phyloP scores from a whole-genome alignment of 2,113 vertebrate species.

The Lanius ludovicianus region DNA sequence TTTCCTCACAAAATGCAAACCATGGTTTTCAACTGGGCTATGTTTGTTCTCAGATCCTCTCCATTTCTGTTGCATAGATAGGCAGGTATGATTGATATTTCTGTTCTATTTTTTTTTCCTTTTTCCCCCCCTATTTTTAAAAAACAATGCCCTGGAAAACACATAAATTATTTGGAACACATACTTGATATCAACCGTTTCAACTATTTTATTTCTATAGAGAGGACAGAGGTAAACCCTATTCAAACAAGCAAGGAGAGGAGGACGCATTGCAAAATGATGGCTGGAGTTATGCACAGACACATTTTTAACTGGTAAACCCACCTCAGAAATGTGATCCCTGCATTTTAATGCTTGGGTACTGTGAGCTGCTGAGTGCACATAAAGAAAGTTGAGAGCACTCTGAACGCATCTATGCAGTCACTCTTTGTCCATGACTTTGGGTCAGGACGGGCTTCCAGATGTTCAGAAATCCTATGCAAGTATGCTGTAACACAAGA shows the following conservation, averaged over 20 bases:
- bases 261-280: background rate
- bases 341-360: background rate
- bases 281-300: background rate
- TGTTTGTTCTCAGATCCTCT: background rate
- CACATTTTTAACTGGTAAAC: background rate
- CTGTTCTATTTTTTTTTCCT: background rate
- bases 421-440: background rate
- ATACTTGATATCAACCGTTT: constrained; percentile 8
- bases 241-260: background rate
- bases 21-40: background rate
- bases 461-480: background rate
- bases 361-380: background rate
- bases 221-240: background rate
- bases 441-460: background rate
- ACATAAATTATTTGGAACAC: constrained; percentile 26
- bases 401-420: background rate
- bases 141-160: background rate
- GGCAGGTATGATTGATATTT: background rate
- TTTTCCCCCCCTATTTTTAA: accelerated
- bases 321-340: background rate
- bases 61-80: background rate
- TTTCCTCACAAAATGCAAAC: background rate
- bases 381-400: background rate
- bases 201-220: constrained; percentile 21
- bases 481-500: background rate